phyloP scores from a whole-genome alignment of 2,797 vertebrate species.

The Aeoliscus strigatus region DNA sequence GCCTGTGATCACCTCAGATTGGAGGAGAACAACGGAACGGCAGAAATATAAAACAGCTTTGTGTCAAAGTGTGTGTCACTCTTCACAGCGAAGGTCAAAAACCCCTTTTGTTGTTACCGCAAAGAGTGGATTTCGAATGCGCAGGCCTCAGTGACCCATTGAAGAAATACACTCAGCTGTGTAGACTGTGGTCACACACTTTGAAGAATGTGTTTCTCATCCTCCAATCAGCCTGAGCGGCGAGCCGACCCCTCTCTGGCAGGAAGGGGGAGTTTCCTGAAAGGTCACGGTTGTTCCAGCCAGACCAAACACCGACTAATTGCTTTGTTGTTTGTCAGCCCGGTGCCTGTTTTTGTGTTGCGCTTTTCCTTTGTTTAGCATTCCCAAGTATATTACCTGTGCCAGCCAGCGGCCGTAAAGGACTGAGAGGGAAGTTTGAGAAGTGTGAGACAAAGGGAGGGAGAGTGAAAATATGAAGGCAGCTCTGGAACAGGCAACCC shows the following conservation, averaged over 20 bases:
- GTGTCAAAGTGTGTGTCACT: no score
- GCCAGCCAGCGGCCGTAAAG: constrained; percentile 40
- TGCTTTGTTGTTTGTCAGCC: constrained; percentile 64
- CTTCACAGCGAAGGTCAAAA: no score
- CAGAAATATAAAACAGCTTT: no score
- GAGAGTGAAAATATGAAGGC: constrained; percentile 39
- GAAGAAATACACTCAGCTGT: constrained; percentile 18
- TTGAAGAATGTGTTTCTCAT: constrained; percentile 38
- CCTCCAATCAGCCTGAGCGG: constrained; percentile 34
- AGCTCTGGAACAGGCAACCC: no score
- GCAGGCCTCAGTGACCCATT: constrained; percentile 12
- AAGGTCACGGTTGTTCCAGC: constrained; percentile 62
- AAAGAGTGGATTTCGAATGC: constrained; percentile 1
- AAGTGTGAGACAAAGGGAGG: constrained; percentile 35
- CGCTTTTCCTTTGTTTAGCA: constrained; percentile 66
- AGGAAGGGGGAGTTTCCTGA: constrained; percentile 70
- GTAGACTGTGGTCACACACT: constrained; percentile 17
- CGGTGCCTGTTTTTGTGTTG: constrained; percentile 61
- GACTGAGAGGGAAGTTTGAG: constrained; percentile 32
- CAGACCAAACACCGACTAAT: constrained; percentile 72
- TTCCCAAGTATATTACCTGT: constrained; percentile 70
- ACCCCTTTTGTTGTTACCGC: neutral
- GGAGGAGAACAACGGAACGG: no score
- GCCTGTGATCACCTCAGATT: no score
- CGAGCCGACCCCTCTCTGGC: constrained; percentile 34